A percentile compares a stretch with the other conserved stretches of the same genome.
phyloP scores from a whole-genome alignment of 2,113 vertebrate species.

The Crypturellus undulatus region DNA sequence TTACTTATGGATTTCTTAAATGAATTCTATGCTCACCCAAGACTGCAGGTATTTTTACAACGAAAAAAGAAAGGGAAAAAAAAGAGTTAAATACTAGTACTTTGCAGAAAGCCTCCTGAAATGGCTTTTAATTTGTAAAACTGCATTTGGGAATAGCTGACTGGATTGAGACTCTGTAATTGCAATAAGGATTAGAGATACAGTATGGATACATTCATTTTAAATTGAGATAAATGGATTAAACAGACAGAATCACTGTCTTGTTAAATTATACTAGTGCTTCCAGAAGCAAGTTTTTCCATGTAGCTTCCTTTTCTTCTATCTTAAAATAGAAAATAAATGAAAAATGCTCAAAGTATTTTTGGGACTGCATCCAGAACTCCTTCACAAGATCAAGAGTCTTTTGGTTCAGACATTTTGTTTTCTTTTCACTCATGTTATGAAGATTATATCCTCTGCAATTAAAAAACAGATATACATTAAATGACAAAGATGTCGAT shows the following conservation, averaged over 20 bases:
- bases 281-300: conserved; percentile 35
- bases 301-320: conserved; percentile 15
- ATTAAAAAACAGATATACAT: background rate
- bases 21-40: conserved; percentile 96
- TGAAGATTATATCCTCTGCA: background rate
- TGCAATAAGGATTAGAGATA: conserved; percentile 35
- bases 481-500: background rate
- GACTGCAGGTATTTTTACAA: conserved; percentile 83
- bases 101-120: background rate
- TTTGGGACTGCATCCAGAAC: background rate
- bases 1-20: conserved; percentile 98
- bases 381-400: background rate
- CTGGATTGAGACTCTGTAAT: conserved; percentile 9
- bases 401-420: background rate
- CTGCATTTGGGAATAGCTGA: background rate
- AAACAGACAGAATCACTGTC: conserved; percentile 14
- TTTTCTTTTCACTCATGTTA: background rate
- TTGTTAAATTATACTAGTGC: conserved; percentile 19
- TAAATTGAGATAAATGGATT: background rate
- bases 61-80: background rate
- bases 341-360: background rate
- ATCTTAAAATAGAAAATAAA: background rate
- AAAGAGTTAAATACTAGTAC: background rate
- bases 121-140: background rate
- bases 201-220: conserved; percentile 20